Base-by-base conservation (phyloP, 2,888 invertebrate species). In the Plagodis dolabraria region DNA sequence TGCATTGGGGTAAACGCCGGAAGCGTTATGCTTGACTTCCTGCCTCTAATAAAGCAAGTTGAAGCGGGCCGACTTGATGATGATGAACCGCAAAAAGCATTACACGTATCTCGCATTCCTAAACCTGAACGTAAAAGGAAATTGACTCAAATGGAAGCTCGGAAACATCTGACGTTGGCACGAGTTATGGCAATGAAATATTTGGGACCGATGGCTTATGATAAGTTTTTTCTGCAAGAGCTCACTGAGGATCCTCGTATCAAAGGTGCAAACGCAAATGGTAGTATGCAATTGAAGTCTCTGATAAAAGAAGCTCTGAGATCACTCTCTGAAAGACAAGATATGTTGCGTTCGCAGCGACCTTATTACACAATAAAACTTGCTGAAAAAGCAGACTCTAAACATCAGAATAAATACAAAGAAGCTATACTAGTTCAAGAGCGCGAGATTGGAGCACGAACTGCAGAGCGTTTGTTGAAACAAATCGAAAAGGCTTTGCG, bases 141-240 rank as follows among this genome's bases (percentile, higher is more conserved):
- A 62, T 68, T 92, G 11, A 89, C 90, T 5, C 92, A 91, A 77
- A 85, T 87, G 85, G 85, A 92, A 67, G 87, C 88, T 7, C 79
- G 90, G 40, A 88, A 87, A 69, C 73, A 83, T 66, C 69, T 78
- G n/a, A 89, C 82, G 0, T 72, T 92, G 59, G 76, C 87, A 22
- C 83, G 91, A 35, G 92, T 92, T 11, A 81, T 92, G 36, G 91
- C 92, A 36, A 89, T 88, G 88, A 92, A 92, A 75, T 92, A 92
- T 74, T 76, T 92, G 7, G 92, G 91, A 0, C 90, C 90, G 1
- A 92, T 92, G 92, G 92, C 92, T 6, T 89, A 90, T 42, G 92
- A 92, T 66, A 92, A 92, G 63, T 92, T 92, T 72, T 92, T 91
- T 67, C 79, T 92, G 22, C 82, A 85, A 63, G 80, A 83, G 47